Conservation (phyloP, 92 coral and sea anemone genomes). For the Chrysogorgia sp. region DNA sequence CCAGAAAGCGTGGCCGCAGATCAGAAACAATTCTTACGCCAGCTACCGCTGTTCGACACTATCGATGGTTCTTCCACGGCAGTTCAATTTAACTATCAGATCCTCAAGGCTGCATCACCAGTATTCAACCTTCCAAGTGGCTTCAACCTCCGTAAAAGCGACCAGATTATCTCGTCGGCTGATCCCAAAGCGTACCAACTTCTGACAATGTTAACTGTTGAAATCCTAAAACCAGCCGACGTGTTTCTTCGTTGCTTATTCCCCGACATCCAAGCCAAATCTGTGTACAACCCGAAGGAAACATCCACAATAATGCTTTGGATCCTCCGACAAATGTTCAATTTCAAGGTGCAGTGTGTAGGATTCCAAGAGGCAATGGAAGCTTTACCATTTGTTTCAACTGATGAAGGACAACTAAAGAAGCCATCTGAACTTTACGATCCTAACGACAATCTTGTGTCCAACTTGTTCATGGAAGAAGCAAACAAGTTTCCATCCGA, state of each 20-base stretch:
- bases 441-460: conserved; percentile 79
- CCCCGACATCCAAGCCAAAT: conserved; percentile 72
- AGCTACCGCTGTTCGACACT: conserved; percentile 84
- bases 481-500: conserved; percentile 75
- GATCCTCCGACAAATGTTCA: conserved; percentile 84
- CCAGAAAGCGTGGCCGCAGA: conserved; percentile 22
- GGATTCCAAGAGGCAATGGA: conserved; percentile 85
- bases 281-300: conserved; percentile 69
- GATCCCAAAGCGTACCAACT: conserved; percentile 90
- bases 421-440: conserved; percentile 87
- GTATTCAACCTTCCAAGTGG: conserved; percentile 73
- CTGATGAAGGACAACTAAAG: conserved; percentile 67
- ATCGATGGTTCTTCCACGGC: conserved; percentile 75
- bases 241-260: conserved; percentile 78
- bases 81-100: conserved; percentile 66
- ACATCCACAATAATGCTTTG: conserved; percentile 85
- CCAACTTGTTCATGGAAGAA: conserved; percentile 77
- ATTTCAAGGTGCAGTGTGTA: conserved; percentile 74
- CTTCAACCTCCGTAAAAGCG: conserved; percentile 65
- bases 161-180: conserved; percentile 86
- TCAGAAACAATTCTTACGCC: conserved; percentile 76
- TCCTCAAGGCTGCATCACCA: conserved; percentile 84
- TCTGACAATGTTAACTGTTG: conserved; percentile 76
- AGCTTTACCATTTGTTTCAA: conserved; percentile 78
- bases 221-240: conserved; percentile 76